Evolutionary conservation across 1,140 invertebrate genomes (phyloP), one percentile per base, ranked within the genome.

Genomic region (Drosophila busckii): DNA sequence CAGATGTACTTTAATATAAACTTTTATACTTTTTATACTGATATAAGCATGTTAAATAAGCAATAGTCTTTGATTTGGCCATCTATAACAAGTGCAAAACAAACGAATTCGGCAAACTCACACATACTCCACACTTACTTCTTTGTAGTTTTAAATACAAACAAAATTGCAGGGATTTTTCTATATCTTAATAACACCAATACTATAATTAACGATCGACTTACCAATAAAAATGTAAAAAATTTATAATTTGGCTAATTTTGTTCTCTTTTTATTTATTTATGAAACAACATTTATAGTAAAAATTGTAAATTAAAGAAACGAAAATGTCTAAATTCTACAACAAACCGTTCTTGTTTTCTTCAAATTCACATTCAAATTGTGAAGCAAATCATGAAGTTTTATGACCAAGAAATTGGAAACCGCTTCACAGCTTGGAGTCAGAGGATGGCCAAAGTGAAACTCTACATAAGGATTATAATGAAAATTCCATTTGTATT

Each of bases 91-190:
- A 80, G 50, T 41, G 5, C 6, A 54, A 67, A 73, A 34, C 9
- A 34, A 62, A 48, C 31, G n/a, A 34, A 75, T 80, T 80, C 15
- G 75, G 65, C 65, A 34, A 48, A 29, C 45, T 29, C 38, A 60
- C 35, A 53, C 62, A 53, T 61, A 46, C 64, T 68, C 40, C 25
- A 32, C 31, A 50, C n/a, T 6, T 26, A 32, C 54, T 59, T 63
- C 55, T 64, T 69, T 56, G 48, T 80, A 80, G 54, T 53, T 73
- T 53, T 56, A 50, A 64, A 60, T 50, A 67, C 25, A 54, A n/a
- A 52, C 48, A 50, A 83, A 76, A 83, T 83, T 83, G 76, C 76
- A 83, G 76, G 76, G 67, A 83, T 56, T 50, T 58, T 76, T 67
- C 56, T 38, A 44, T 75, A 76, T 62, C 45, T 53, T 63, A 56